Evolutionary conservation across 2,797 vertebrate genomes (phyloP).

Genomic region (Rhinophrynus dorsalis): DNA sequence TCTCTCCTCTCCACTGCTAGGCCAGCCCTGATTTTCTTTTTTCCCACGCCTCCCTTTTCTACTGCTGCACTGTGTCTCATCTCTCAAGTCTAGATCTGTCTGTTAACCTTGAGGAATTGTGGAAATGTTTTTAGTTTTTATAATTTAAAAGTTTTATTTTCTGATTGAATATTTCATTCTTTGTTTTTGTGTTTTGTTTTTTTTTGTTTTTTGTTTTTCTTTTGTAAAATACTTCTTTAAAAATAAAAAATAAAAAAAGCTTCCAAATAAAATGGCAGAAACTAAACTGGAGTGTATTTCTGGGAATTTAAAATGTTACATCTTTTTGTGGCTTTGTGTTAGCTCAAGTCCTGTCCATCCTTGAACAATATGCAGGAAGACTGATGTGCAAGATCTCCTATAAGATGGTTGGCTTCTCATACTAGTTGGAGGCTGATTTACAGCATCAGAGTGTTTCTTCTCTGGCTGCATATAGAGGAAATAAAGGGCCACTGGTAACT

Average conservation of each 20-base stretch:
- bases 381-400: too few species aligned
- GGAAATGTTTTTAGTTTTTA: conserved; percentile 79
- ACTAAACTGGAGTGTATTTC: conserved; percentile 2
- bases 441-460: too few species aligned
- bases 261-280: conserved; percentile 62
- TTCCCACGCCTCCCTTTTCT: conserved; percentile 25
- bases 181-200: conserved; percentile 1
- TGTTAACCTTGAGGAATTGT: conserved; percentile 63
- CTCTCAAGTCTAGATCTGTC: conserved; percentile 57
- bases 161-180: conserved; percentile 68
- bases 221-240: conserved; percentile 70
- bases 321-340: too few species aligned
- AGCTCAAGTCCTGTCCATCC: too few species aligned
- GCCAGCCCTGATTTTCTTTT: too few species aligned
- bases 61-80: conserved; percentile 10
- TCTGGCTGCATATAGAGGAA: too few species aligned
- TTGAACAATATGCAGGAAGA: too few species aligned
- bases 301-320: too few species aligned
- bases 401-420: too few species aligned
- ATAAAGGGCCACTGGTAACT: too few species aligned
- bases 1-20: neutral
- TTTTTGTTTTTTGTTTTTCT: conserved; percentile 28
- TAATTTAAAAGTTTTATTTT: conserved; percentile 71
- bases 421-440: too few species aligned
- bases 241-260: conserved; percentile 56